These are phyloP conservation scores for Anolis apletophallus DNA, from an alignment of 2,797 vertebrate species.

Conservation along the genomic window DNA sequence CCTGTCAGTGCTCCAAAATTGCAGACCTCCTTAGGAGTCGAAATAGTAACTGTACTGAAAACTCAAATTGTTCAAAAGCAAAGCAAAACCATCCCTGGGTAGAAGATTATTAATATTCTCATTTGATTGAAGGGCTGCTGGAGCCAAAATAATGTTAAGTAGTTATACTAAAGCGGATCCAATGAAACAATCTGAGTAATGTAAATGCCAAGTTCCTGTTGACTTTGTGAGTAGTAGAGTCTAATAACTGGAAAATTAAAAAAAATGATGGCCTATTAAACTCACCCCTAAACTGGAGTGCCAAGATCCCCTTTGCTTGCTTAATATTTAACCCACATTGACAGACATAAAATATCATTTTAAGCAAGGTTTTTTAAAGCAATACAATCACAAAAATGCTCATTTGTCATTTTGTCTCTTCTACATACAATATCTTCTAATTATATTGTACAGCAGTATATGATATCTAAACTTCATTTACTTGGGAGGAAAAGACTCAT, in stretches of 20 bases:
- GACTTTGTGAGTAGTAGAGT: too few relatives aligned
- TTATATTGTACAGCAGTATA: background rate
- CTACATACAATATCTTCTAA: background rate
- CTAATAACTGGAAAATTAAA: too few relatives aligned
- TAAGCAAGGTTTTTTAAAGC: background rate
- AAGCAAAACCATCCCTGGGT: background rate
- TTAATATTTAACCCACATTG: too few relatives aligned
- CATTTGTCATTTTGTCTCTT: accelerated
- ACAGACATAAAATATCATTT: too few relatives aligned
- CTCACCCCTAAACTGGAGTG: background rate
- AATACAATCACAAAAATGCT: slow-evolving; percentile 5
- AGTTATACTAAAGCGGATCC: background rate
- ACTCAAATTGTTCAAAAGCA: background rate
- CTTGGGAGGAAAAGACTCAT: background rate
- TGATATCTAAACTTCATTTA: background rate
- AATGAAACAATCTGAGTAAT: too few relatives aligned
- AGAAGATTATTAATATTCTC: background rate
- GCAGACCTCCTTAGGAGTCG: background rate
- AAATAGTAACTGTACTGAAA: background rate
- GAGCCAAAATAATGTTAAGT: background rate
- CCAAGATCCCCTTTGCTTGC: background rate
- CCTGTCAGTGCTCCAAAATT: background rate
- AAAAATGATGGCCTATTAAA: too few relatives aligned
- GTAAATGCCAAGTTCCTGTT: too few relatives aligned
- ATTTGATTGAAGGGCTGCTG: background rate